phyloP scores from a whole-genome alignment of 2,888 invertebrate species.

The Macrophya alboannulata region DNA sequence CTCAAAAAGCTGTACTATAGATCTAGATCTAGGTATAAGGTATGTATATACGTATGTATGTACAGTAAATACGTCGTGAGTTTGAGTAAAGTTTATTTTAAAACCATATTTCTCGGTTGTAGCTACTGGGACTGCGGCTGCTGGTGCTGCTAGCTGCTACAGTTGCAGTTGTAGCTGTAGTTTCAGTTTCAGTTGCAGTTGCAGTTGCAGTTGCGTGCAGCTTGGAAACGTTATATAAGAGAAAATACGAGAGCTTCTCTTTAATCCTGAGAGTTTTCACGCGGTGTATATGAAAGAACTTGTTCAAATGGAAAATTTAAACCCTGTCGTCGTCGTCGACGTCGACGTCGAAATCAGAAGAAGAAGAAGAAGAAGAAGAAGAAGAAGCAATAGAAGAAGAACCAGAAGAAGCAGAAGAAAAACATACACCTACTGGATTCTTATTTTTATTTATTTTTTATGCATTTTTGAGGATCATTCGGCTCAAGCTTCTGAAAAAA shows the following conservation, averaged over 20 bases:
- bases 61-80: neutral
- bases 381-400: neutral
- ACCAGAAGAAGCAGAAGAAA: neutral
- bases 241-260: constrained; percentile 34
- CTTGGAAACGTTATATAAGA: neutral
- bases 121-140: neutral
- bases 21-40: neutral
- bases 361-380: neutral
- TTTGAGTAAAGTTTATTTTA: constrained; percentile 44
- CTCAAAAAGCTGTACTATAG: constrained; percentile 9
- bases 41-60: neutral
- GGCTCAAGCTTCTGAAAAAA: neutral
- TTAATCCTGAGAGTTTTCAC: constrained; percentile 35
- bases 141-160: neutral
- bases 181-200: too few species aligned
- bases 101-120: constrained; percentile 37
- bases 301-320: constrained; percentile 50
- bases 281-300: constrained; percentile 24
- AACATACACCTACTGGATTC: neutral
- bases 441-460: neutral
- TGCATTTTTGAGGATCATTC: neutral
- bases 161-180: too few species aligned
- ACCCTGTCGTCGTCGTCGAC: constrained; percentile 4
- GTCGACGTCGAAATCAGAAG: neutral
- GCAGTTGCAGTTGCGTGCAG: too few species aligned